Conservation (phyloP, 2,797 vertebrate species). For the Falco naumanni region DNA sequence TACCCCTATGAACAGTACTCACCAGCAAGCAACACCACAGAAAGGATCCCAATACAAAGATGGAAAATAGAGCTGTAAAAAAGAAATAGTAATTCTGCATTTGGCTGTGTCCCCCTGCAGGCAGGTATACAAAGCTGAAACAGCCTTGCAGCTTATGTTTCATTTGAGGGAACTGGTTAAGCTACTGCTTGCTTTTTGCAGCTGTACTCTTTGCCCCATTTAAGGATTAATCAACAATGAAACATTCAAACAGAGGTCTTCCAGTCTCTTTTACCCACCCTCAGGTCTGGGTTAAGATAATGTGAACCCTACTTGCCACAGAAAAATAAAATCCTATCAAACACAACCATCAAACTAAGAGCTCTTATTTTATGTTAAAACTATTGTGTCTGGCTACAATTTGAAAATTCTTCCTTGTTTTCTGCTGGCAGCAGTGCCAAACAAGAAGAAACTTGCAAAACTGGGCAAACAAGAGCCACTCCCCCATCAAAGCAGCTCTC, state of each 20-base stretch:
- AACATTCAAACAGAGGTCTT: not conserved
- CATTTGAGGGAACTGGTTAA: not conserved
- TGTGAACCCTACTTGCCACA: not conserved
- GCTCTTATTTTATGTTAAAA: not conserved
- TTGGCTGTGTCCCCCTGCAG: constrained; percentile 32
- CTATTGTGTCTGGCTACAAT: not conserved
- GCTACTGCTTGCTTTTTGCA: not conserved
- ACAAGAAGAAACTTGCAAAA: not conserved
- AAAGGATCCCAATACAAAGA: not conserved
- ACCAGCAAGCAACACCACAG: not conserved
- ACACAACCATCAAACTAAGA: not conserved
- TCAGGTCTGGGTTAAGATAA: not conserved
- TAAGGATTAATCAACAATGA: not conserved
- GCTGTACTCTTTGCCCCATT: not conserved
- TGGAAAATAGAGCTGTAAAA: not conserved
- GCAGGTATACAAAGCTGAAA: not conserved
- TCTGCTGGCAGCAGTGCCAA: not conserved
- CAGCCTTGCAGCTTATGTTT: not conserved
- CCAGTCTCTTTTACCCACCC: not conserved
- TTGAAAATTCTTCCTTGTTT: not conserved
- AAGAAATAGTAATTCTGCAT: not conserved
- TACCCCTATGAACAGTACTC: not conserved
- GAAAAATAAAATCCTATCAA: not conserved
- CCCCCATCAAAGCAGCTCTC: not conserved
- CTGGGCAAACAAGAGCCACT: not conserved